Base-by-base conservation (phyloP, 92 coral and sea anemone genomes). In the Actinernus sp. region DNA sequence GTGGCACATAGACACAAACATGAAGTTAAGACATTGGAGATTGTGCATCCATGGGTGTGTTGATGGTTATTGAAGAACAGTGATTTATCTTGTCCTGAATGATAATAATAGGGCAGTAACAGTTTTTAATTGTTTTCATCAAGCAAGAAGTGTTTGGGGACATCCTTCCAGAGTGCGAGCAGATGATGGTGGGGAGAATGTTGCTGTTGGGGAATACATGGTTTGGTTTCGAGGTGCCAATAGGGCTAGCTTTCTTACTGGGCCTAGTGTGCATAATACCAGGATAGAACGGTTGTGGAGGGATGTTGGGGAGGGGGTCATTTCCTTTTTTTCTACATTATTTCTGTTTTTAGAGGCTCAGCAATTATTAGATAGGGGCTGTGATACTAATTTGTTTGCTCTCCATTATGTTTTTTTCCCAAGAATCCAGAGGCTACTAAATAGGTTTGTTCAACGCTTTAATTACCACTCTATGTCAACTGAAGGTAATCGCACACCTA, bases 271-370 rank as follows among this genome's bases (percentile, higher is more conserved):
- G 12, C 30, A 73, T 0, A 79, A 73, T 68, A 64, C 76, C 0
- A 27, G 84, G 6, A 86, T 80, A 3, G 87, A 74, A 40, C 39
- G 76, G 12, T 65, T 85, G 1, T 86, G 93, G 88, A 19, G 88
- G 24, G 84, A 86, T 50, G 79, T 70, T 20, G 56, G 46, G 2
- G 76, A 61, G 44, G 25, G 90, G 13, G 79, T 76, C n/a, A 48
- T 75, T 0, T 7, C 68, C n/a, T 13, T 75, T 20, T 82, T 26
- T 20, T 29, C 27, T 1, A 28, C 45, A 4, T 40, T 61, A 9
- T 83, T 74, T 55, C 27, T 46, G 17, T 41, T 33, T 58, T 14
- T 79, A 28, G 76, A 81, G 45, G 46, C 36, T 44, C 54, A 50
- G 5, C 2, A 18, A 2, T 2, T 82, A 8, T 63, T 58, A 26